A percentile compares a stretch with the other conserved stretches of the same genome.
phyloP scores from a whole-genome alignment of 2,888 invertebrate genomes.

The Pyrocoelia pectoralis region DNA sequence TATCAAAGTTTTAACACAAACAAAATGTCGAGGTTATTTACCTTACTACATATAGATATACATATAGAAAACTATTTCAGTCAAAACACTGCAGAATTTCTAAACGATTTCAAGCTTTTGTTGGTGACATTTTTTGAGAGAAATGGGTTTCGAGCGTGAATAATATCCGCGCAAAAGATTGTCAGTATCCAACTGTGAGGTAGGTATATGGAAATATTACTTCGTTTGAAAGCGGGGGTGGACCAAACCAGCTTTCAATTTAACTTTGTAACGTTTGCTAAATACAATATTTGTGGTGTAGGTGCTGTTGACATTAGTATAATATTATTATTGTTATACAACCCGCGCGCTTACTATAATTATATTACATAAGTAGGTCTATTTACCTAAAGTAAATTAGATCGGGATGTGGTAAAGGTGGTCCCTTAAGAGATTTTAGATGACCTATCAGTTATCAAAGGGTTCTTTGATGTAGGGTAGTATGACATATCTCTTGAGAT shows the following conservation, averaged over 20 bases:
- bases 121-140: constrained; percentile 18
- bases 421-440: constrained; percentile 13
- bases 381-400: constrained; percentile 8
- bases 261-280: background rate
- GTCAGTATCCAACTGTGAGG: constrained; percentile 8
- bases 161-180: constrained; percentile 19
- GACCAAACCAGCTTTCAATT: constrained; percentile 1
- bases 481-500: constrained; percentile 3
- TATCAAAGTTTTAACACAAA: constrained; percentile 1
- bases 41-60: constrained; percentile 2
- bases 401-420: constrained; percentile 1
- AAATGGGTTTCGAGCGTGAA: constrained; percentile 10
- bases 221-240: background rate
- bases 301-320: too few relatives aligned
- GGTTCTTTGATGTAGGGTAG: constrained; percentile 7
- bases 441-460: constrained; percentile 13
- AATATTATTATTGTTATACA: too few relatives aligned
- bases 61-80: too few relatives aligned
- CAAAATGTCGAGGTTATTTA: constrained; percentile 13
- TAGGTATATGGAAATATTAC: constrained; percentile 3
- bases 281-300: background rate
- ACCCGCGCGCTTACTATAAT: background rate
- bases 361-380: constrained; percentile 1
- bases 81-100: constrained; percentile 22
- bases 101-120: constrained; percentile 12